These are phyloP conservation scores for Penaeus vannamei DNA, from an alignment of 1,140 invertebrate genomes.

Conservation along the genomic window DNA sequence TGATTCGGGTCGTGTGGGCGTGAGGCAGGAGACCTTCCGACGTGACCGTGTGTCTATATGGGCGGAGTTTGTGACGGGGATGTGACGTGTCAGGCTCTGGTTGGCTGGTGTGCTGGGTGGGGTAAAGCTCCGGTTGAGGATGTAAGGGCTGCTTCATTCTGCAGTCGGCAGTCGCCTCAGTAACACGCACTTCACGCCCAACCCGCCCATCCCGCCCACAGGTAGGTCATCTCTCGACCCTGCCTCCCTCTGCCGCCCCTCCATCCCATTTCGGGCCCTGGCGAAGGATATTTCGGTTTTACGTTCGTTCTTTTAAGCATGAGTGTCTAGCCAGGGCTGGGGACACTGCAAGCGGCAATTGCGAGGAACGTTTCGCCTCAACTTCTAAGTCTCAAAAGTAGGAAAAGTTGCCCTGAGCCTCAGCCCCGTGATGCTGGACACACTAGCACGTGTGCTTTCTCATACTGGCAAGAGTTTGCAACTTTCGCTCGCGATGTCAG, in stretches of 20 bases:
- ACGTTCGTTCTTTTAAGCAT: neutral
- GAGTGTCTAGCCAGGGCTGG: too few relatives aligned
- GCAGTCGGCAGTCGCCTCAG: slow-evolving; percentile 38
- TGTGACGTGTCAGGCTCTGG: slow-evolving; percentile 43
- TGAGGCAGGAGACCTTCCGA: slow-evolving; percentile 10
- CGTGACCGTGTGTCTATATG: slow-evolving; percentile 31
- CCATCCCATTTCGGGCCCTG: neutral
- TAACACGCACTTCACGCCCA: slow-evolving; percentile 16
- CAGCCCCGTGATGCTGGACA: too few relatives aligned
- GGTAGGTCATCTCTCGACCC: slow-evolving; percentile 17
- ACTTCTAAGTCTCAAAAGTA: too few relatives aligned
- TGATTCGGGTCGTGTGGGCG: neutral
- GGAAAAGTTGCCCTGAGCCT: too few relatives aligned
- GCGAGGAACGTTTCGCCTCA: too few relatives aligned
- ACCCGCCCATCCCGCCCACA: slow-evolving; percentile 31
- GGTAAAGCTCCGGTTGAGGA: slow-evolving; percentile 34
- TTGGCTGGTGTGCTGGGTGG: slow-evolving; percentile 28
- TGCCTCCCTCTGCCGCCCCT: neutral
- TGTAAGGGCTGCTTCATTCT: slow-evolving; percentile 47
- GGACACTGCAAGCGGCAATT: too few relatives aligned
- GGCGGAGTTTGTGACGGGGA: slow-evolving; percentile 44
- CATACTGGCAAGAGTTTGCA: too few relatives aligned
- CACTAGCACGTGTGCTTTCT: too few relatives aligned
- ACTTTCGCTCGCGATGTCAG: too few relatives aligned
- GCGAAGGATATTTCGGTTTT: too few relatives aligned